Base-by-base conservation (phyloP, 2,113 vertebrate genomes). In the Axis porcinus region DNA sequence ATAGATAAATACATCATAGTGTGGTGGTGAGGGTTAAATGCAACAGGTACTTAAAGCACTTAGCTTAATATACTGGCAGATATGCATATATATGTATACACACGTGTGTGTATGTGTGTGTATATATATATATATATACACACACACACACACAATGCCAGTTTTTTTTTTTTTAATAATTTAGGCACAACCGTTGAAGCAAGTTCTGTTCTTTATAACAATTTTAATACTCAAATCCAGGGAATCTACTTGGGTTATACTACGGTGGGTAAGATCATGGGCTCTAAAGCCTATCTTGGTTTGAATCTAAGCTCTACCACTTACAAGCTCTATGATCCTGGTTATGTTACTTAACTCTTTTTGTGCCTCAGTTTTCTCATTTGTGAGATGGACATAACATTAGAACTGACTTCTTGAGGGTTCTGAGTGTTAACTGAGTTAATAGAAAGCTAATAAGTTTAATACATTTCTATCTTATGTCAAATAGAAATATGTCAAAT, bases 341-440 rank as follows among this genome's bases (percentile, higher is more conserved):
- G 7, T 2, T 96, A 74, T 94, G 11, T 27, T 74, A 67, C 21
- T 90, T 94, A 91, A 78, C 8, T 55, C 55, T 81, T 78, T 57
- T 92, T 95, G 6, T 96, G 50, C 8, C 33, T 76, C 47, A 58
- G 17, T 84, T 62, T 88, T 96, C 88, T 92, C 43, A 55, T 64
- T 40, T 87, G n/a, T 87, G 67, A 88, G 43, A 85, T 50, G 15
- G 16, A 11, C 2, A 43, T 91, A 81, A 33, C 91, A 54, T 74
- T 76, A 94, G 40, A 91, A 85, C 8, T 82, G n/a, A 82, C 17
- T 95, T 95, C 33, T 50, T 50, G 14, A 30, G 4, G 9, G 0
- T 88, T 94, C 54, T 92, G n/a, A 95, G 6, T 40, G 90, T 78
- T 93, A 90, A 89, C 70, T 70, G n/a, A 96, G 47, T 95, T 91